A percentile compares a stretch with the other conserved stretches of the same genome.
Evolutionary conservation across 2,797 vertebrate genomes (phyloP).

Genomic region (Tauraco hartlaubi): DNA sequence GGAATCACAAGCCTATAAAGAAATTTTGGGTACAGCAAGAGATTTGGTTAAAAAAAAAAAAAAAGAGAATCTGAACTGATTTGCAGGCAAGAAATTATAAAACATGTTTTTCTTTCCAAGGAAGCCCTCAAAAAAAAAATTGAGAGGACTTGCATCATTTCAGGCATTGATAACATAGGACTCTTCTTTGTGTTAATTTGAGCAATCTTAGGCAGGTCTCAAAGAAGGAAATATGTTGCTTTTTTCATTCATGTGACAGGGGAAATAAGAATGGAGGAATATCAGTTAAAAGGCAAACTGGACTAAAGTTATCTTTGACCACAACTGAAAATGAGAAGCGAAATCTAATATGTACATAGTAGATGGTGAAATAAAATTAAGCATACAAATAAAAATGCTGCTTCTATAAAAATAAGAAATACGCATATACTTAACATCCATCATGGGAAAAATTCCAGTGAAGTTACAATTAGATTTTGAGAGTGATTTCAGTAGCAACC

Average conservation of each 20-base stretch:
- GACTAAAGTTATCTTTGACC: not conserved
- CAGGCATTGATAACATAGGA: not conserved
- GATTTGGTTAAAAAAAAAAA: not conserved
- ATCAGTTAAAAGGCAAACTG: not conserved
- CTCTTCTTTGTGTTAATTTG: not conserved
- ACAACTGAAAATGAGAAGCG: not conserved
- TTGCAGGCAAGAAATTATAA: not conserved
- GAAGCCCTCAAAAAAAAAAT: not conserved
- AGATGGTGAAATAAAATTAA: slow-evolving; percentile 6
- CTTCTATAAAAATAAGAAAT: slow-evolving; percentile 36
- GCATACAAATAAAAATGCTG: slow-evolving; percentile 1
- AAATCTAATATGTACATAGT: not conserved
- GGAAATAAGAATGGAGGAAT: not conserved
- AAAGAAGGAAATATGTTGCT: not conserved
- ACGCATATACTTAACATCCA: not conserved
- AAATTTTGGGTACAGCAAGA: not conserved
- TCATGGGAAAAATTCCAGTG: slow-evolving; percentile 21
- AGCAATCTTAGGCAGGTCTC: not conserved
- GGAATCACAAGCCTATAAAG: not conserved
- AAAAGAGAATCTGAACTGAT: not conserved
- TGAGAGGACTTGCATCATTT: not conserved
- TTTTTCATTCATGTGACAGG: not conserved
- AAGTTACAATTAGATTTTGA: slow-evolving; percentile 45
- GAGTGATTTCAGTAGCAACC: slow-evolving; percentile 37
- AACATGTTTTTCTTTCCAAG: not conserved